A percentile compares a stretch with the other conserved stretches of the same genome.
Conservation (phyloP, 2,797 vertebrate genomes). For the Sciaenops ocellatus region DNA sequence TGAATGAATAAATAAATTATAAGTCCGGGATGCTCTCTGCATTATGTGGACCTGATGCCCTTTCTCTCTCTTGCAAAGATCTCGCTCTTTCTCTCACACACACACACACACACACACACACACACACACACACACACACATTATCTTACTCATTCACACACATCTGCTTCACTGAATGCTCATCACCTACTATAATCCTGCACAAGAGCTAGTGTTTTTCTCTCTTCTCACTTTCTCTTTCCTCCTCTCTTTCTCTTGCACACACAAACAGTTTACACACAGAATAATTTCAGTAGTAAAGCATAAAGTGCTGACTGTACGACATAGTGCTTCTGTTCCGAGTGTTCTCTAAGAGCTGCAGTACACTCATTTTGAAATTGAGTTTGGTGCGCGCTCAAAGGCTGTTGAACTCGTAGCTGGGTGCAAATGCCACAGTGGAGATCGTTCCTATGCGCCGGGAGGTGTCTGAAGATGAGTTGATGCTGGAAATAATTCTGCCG, state of each 20-base stretch:
- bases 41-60: conserved; percentile 22
- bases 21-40: conserved; percentile 18
- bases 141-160: conserved; percentile 18
- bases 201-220: conserved; percentile 11
- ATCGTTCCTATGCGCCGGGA: background rate
- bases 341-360: conserved; percentile 38
- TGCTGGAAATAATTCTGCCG: conserved; percentile 16
- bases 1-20: conserved; percentile 56
- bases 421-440: conserved; percentile 14
- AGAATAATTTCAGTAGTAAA: conserved; percentile 27
- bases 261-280: background rate
- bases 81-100: background rate
- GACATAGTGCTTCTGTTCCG: conserved; percentile 23
- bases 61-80: conserved; percentile 1
- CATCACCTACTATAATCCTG: conserved; percentile 34
- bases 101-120: too few relatives aligned
- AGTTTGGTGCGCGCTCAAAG: conserved; percentile 26
- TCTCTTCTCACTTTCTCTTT: background rate
- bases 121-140: too few relatives aligned
- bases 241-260: too few relatives aligned
- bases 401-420: background rate
- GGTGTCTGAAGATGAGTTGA: conserved; percentile 13
- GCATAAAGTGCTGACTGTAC: conserved; percentile 38
- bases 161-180: conserved; percentile 26
- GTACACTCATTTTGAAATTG: conserved; percentile 8